phyloP scores from a whole-genome alignment of 2,113 vertebrate genomes.

The Odocoileus hemionus region DNA sequence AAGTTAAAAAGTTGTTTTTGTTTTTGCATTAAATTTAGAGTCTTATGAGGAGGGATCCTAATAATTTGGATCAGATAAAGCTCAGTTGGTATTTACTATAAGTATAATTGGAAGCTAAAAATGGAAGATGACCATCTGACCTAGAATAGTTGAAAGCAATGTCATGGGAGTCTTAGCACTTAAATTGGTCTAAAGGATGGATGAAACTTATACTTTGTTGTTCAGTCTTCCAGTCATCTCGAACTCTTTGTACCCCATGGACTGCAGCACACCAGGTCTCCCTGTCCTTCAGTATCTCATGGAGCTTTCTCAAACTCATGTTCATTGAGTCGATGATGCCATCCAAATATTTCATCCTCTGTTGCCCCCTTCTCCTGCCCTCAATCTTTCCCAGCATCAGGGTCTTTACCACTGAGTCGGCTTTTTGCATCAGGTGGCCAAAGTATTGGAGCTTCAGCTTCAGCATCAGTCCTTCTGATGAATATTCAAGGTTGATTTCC shows the following conservation, averaged over 20 bases:
- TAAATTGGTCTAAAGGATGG: background rate
- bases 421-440: background rate
- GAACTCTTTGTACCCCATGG: background rate
- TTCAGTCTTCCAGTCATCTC: background rate
- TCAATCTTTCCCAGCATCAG: background rate
- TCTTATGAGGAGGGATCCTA: background rate
- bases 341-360: background rate
- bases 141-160: background rate
- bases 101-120: background rate
- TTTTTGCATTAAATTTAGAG: background rate
- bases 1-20: background rate
- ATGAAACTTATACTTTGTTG: background rate
- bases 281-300: background rate
- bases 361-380: background rate
- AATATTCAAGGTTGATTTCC: background rate
- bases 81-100: background rate
- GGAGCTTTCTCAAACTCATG: background rate
- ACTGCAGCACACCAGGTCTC: background rate
- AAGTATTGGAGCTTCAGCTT: background rate
- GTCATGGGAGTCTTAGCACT: background rate
- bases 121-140: background rate
- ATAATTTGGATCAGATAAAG: background rate
- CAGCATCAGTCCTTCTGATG: background rate
- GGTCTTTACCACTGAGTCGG: background rate
- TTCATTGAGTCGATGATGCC: background rate